Conservation (phyloP, 2,113 vertebrate genomes). For the Saccopteryx bilineata region DNA sequence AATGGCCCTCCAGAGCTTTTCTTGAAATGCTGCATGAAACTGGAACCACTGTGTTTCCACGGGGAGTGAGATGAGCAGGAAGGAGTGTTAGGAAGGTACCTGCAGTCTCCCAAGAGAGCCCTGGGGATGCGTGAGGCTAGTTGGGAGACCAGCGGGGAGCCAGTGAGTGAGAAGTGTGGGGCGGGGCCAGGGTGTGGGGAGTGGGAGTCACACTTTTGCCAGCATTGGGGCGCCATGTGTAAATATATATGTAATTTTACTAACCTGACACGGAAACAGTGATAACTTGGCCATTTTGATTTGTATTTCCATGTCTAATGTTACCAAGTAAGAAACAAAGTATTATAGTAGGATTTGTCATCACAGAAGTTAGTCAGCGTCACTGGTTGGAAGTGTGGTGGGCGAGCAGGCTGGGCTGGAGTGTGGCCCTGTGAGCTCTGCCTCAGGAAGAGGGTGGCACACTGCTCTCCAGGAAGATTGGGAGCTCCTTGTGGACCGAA, state of each 20-base stretch:
- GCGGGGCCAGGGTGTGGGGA: fast-evolving
- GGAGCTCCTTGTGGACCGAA: not conserved
- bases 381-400: not conserved
- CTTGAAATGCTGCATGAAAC: not conserved
- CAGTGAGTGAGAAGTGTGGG: not conserved
- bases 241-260: not conserved
- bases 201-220: not conserved
- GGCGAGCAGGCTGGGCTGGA: not conserved
- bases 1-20: not conserved
- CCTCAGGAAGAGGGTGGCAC: not conserved
- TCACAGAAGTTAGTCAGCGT: not conserved
- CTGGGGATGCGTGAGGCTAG: not conserved
- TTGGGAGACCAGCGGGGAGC: not conserved
- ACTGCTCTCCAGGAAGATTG: not conserved
- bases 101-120: not conserved
- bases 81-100: not conserved
- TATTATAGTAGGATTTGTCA: not conserved
- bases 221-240: not conserved
- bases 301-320: not conserved
- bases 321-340: not conserved
- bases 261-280: not conserved
- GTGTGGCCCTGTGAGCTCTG: not conserved
- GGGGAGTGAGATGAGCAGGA: not conserved
- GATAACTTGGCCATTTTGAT: not conserved
- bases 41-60: not conserved